A percentile compares a stretch with the other conserved stretches of the same genome.
phyloP scores from a whole-genome alignment of 2,113 vertebrate genomes.

The Condylura cristata region DNA sequence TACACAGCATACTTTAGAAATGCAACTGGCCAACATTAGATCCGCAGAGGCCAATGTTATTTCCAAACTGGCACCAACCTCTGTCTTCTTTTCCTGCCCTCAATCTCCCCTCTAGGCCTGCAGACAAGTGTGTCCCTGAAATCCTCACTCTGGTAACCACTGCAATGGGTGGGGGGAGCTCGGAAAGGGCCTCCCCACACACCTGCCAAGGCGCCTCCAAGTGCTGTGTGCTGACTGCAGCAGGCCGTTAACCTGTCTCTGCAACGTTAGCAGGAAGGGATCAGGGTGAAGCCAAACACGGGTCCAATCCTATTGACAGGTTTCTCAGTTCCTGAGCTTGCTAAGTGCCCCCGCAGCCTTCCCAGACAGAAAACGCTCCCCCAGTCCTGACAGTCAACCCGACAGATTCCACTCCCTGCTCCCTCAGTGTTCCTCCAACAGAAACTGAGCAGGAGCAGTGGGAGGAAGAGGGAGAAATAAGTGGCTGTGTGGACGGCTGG shows the following conservation, averaged over 20 bases:
- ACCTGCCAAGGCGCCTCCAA: neutral
- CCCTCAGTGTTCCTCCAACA: neutral
- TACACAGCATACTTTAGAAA: neutral
- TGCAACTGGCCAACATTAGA: constrained; percentile 4
- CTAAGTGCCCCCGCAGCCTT: neutral
- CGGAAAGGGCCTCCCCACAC: constrained; percentile 27
- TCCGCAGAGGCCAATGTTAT: neutral
- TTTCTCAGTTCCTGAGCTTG: constrained; percentile 49
- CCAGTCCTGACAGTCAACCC: neutral
- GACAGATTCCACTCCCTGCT: neutral
- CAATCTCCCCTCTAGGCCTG: constrained; percentile 39
- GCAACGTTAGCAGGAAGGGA: constrained; percentile 6
- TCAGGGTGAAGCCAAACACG: neutral
- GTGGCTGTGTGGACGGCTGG: neutral
- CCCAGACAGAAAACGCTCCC: constrained; percentile 21
- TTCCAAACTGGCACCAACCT: constrained; percentile 28
- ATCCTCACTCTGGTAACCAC: constrained; percentile 61
- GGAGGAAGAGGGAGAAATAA: neutral
- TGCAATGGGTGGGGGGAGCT: constrained; percentile 44
- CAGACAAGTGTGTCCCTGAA: constrained; percentile 44
- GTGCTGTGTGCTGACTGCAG: neutral
- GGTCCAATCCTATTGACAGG: neutral
- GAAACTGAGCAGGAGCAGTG: constrained; percentile 11
- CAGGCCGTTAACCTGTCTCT: neutral
- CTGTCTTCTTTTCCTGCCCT: constrained; percentile 47